Evolutionary conservation across 2,888 invertebrate species (phyloP), one percentile per base, ranked within the genome.

Genomic region (Crioceris asparagi): DNA sequence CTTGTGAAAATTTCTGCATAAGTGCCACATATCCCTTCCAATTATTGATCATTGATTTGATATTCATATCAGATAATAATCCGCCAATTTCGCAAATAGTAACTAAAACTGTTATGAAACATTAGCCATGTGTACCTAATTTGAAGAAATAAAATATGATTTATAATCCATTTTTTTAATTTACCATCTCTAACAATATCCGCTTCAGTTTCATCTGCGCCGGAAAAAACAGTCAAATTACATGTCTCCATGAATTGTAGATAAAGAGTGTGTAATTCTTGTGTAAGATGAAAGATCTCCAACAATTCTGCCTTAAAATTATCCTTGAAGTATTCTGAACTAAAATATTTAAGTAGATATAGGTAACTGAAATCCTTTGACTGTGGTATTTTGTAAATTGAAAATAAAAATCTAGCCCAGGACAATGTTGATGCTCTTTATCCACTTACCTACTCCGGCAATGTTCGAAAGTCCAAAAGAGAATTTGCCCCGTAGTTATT

Each of bases 11-110:
- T 52, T 69, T 70, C 29, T 70, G 67, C 53, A 67, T 66, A 16
- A 73, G 55, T 17, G 55, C 46, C 4, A 61, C 62, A 46, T 62
- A 70, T 0, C 64, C 67, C 47, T 72, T 74, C 72, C 72, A 74
- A 46, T 71, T 71, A 33, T 70, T 70, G 0, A 68, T 69, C 66
- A 71, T 66, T 0, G 70, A 68, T 49, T 71, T 73, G 1, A 70
- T 60, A 54, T 72, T 73, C 31, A 73, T 53, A 2, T 56, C 58
- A 30, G 67, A 64, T 2, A 71, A 65, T 23, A 68, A 55, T 45
- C 67, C 63, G 4, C 70, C 69, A 27, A 72, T 69, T 43, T 61
- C 58, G 38, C 69, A 53, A 43, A 72, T 65, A 15, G 66, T 61
- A 27, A 67, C 57, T 42, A 73, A 49, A 40, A 67, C 72, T 72